These are phyloP conservation scores for Melipona beecheii DNA, from an alignment of 2,888 invertebrate genomes.

Conservation along the genomic window DNA sequence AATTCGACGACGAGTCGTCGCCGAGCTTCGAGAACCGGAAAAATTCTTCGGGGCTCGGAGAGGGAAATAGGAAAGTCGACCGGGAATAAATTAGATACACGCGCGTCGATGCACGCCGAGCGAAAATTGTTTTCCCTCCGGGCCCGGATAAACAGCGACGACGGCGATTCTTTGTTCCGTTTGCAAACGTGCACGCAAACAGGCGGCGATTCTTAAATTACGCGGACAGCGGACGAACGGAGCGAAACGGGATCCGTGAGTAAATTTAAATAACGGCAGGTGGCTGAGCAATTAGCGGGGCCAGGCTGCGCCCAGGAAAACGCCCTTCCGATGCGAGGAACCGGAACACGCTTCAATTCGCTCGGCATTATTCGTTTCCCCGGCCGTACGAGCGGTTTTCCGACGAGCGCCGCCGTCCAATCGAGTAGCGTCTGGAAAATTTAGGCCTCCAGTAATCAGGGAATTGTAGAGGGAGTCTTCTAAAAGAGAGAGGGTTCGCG, in stretches of 20 bases:
- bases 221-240: constrained; percentile 19
- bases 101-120: background rate
- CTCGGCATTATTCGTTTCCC: constrained; percentile 50
- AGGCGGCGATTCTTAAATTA: constrained; percentile 53
- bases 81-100: constrained; percentile 3
- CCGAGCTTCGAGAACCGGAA: background rate
- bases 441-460: background rate
- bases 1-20: background rate
- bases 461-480: background rate
- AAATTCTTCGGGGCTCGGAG: background rate
- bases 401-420: constrained; percentile 9
- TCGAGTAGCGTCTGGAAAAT: constrained; percentile 25
- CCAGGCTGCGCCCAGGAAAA: constrained; percentile 68
- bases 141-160: background rate
- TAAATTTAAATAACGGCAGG: constrained; percentile 64
- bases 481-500: too few species aligned
- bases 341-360: constrained; percentile 35
- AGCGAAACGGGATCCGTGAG: constrained; percentile 53
- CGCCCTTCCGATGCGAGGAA: constrained; percentile 60
- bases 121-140: background rate
- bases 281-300: constrained; percentile 66
- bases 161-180: constrained; percentile 12
- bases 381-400: constrained; percentile 17
- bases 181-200: background rate
- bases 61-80: background rate